A percentile compares a stretch with the other conserved stretches of the same genome.
phyloP scores from a whole-genome alignment of 2,888 invertebrate genomes.

The Pyrgus malvae region DNA sequence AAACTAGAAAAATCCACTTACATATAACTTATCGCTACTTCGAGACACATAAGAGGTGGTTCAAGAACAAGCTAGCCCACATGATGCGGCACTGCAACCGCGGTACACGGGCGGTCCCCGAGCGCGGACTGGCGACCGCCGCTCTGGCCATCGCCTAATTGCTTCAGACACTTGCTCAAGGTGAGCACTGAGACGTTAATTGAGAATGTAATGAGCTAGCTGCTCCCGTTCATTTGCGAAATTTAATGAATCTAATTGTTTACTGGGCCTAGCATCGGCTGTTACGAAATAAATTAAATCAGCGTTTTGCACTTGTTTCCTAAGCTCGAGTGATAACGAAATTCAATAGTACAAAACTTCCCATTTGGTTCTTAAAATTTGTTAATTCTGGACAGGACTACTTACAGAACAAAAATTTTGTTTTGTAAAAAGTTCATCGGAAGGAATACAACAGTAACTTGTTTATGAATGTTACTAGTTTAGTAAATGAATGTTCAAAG shows the following conservation, averaged over 20 bases:
- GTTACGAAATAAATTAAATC: slow-evolving; percentile 7
- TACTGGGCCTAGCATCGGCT: neutral
- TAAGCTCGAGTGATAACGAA: neutral
- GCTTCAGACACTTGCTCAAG: slow-evolving; percentile 30
- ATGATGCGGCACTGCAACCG: no score
- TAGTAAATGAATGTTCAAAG: no score
- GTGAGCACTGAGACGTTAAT: slow-evolving; percentile 28
- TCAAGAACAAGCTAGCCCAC: neutral
- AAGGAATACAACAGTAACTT: no score
- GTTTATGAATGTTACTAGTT: no score
- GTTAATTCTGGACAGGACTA: no score
- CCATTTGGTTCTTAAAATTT: no score
- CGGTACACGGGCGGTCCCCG: neutral
- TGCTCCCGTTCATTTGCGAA: slow-evolving; percentile 26
- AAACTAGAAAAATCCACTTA: slow-evolving; percentile 23
- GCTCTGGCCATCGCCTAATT: slow-evolving; percentile 24
- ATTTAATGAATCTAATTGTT: slow-evolving; percentile 26
- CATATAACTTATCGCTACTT: slow-evolving; percentile 28
- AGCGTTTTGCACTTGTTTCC: neutral
- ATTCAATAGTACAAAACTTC: neutral
- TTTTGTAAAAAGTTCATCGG: no score
- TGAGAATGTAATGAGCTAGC: slow-evolving; percentile 29
- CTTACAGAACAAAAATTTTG: no score
- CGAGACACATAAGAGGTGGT: slow-evolving; percentile 25
- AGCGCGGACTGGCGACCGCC: slow-evolving; percentile 15